Conservation (phyloP, 2,888 invertebrate species). For the Magallana nippona region DNA sequence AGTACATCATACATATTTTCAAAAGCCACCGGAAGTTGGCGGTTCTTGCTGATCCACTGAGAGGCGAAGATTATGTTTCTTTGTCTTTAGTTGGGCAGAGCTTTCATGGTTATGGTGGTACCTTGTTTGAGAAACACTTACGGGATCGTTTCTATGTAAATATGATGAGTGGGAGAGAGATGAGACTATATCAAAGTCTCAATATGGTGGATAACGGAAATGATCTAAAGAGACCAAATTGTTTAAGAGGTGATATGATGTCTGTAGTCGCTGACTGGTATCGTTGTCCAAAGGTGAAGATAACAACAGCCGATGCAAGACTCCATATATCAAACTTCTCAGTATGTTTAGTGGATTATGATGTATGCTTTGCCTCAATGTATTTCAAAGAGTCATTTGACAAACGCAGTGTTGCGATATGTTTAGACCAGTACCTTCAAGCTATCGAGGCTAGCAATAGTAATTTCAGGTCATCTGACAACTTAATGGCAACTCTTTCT, state of each 20-base stretch:
- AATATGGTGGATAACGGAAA: neutral
- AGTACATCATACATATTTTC: neutral
- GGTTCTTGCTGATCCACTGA: neutral
- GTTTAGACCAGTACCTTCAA: neutral
- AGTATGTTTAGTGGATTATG: neutral
- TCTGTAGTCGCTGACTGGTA: conserved; percentile 6
- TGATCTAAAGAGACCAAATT: neutral
- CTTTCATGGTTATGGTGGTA: too few species aligned
- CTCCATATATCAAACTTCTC: neutral
- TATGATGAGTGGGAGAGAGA: neutral
- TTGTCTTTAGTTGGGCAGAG: neutral
- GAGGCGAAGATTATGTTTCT: neutral
- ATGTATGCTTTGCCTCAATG: neutral
- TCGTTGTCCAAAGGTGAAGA: neutral
- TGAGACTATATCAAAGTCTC: neutral
- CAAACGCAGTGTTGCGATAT: conserved; percentile 7
- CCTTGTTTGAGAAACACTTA: too few species aligned
- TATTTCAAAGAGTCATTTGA: neutral
- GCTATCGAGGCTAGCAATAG: neutral
- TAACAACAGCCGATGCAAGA: neutral
- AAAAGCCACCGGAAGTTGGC: neutral
- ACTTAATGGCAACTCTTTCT: neutral
- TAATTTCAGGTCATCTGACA: neutral
- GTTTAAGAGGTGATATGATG: neutral
- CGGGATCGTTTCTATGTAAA: neutral